These are phyloP conservation scores for Sarcophaga caerulescens DNA, from an alignment of 2,888 invertebrate genomes.

Conservation along the genomic window DNA sequence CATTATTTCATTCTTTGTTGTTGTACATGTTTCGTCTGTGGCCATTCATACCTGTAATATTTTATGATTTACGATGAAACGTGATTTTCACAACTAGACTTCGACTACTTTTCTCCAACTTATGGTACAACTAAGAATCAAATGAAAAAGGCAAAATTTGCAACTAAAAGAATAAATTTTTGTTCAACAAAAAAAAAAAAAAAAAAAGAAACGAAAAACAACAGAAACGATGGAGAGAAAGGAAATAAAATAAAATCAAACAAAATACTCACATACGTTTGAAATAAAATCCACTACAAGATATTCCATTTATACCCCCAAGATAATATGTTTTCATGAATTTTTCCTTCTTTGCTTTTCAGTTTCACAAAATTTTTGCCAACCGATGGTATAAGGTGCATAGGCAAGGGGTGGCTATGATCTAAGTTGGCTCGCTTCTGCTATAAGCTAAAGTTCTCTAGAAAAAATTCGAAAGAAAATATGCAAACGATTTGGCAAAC, in stretches of 20 bases:
- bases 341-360: slow-evolving; percentile 16
- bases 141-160: background rate
- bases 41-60: slow-evolving; percentile 66
- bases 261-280: slow-evolving; percentile 49
- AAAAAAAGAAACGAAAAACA: background rate
- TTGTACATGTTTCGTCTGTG: slow-evolving; percentile 38
- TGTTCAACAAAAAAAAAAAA: background rate
- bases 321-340: slow-evolving; percentile 57
- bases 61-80: slow-evolving; percentile 72
- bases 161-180: background rate
- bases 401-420: slow-evolving; percentile 39
- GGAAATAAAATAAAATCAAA: slow-evolving; percentile 37
- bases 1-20: background rate
- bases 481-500: slow-evolving; percentile 69
- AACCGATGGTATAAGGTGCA: background rate
- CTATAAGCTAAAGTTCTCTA: slow-evolving; percentile 30
- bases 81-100: slow-evolving; percentile 69
- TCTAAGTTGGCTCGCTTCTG: too few species aligned
- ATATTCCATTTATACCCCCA: slow-evolving; percentile 55
- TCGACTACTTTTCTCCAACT: background rate
- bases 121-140: background rate
- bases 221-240: slow-evolving; percentile 17
- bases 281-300: slow-evolving; percentile 60
- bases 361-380: background rate
- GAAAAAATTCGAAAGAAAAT: slow-evolving; percentile 50